phyloP scores from a whole-genome alignment of 2,113 vertebrate species.

The Calyptomena viridis region DNA sequence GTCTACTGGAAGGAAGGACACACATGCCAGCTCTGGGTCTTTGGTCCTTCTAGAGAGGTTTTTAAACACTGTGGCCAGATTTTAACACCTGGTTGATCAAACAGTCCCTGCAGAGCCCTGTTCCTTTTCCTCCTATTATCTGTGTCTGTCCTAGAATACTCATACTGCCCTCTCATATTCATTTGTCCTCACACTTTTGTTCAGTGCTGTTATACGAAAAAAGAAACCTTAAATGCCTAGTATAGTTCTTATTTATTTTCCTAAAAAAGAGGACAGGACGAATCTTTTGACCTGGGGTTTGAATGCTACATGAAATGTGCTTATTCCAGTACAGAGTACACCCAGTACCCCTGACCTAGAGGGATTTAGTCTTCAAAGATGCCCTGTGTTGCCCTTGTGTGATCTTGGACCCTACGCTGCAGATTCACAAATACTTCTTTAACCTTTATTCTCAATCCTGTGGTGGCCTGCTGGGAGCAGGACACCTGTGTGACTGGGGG shows the following conservation, averaged over 20 bases:
- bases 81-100: neutral
- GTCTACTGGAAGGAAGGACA: neutral
- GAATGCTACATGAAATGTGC: neutral
- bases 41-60: neutral
- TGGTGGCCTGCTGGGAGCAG: too few relatives aligned
- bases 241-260: neutral
- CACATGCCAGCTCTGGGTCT: neutral
- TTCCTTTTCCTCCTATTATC: neutral
- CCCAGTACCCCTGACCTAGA: neutral
- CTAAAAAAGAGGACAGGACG: neutral
- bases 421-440: neutral
- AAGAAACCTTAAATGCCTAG: neutral
- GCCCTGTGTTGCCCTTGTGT: neutral
- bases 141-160: neutral
- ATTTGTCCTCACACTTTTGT: neutral
- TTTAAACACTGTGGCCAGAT: neutral
- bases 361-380: neutral
- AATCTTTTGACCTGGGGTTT: neutral
- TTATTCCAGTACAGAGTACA: neutral
- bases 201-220: neutral
- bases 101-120: neutral
- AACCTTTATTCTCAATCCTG: slow-evolving; percentile 15
- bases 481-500: too few relatives aligned
- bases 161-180: neutral
- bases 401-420: neutral